Base-by-base conservation (phyloP, 2,113 vertebrate genomes). In the Dromas ardeola region DNA sequence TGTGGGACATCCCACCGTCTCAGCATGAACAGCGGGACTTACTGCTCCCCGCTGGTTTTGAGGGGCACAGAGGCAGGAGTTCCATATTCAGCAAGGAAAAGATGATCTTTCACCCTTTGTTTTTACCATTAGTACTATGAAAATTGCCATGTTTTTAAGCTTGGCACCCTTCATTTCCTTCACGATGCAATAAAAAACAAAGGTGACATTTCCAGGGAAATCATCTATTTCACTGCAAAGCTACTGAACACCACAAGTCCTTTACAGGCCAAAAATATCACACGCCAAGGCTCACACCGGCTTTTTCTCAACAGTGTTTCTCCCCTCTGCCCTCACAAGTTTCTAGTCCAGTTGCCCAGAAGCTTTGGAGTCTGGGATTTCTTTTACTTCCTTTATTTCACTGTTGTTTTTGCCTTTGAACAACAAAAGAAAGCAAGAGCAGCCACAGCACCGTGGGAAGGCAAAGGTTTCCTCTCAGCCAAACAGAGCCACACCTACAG, bases 201-300 rank as follows among this genome's bases (percentile, higher is more conserved):
- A 66, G 65, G 65, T 49, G 32, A 63, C 6, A 3, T 66, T 88
- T 67, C 55, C 61, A 84, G 20, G 17, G 43, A 50, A 91, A 76
- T n/a, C 38, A 69, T 1, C 36, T 42, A 23, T 2, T 22, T 83
- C 52, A 72, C 58, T 72, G 47, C n/a, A 52, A 81, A 87, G 47
- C 45, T 73, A 40, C 45, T 13, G 18, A 87, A 30, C 32, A 56
- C 11, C 32, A 36, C 11, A 4, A 84, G 26, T 25, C 21, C 38
- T 23, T 59, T 34, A 43, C n/a, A 5, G 59, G 69, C 20, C 53
- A 73, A 69, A 85, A 86, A 19, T 23, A 65, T 2, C 18, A 74
- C 43, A 86, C 6, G 0, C 0, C 0, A 2, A 70, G 59, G 38
- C 7, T 69, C 56, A 67, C 13, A 14, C 9, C n/a, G 38, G 17